Evolutionary conservation across 2,113 vertebrate species (phyloP).

Genomic region (Piaya cayana): DNA sequence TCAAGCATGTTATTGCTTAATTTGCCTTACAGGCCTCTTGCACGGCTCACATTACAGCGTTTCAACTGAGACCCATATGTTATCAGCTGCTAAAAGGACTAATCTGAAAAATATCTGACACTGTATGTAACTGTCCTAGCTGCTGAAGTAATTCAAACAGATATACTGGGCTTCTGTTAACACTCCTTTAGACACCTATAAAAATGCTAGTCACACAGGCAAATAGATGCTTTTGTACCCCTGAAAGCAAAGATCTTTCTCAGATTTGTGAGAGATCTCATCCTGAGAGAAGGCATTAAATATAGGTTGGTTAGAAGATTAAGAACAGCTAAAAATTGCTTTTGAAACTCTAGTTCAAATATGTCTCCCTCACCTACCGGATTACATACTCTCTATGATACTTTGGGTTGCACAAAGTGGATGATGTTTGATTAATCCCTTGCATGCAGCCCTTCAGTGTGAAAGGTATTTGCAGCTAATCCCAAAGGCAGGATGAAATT

Average conservation of each 20-base stretch:
- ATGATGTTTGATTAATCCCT: not conserved
- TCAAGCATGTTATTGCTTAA: conserved; percentile 42
- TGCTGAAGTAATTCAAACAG: conserved; percentile 22
- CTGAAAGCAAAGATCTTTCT: not conserved
- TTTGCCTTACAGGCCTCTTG: conserved; percentile 24
- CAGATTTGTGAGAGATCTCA: not conserved
- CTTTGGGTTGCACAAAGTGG: not conserved
- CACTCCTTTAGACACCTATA: not conserved
- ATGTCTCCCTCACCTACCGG: not conserved
- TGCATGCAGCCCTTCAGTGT: not conserved
- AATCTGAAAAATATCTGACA: conserved; percentile 59
- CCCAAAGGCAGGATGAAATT: not conserved
- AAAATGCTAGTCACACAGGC: not conserved
- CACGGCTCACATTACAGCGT: not conserved
- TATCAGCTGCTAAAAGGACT: conserved; percentile 49
- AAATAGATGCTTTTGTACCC: not conserved
- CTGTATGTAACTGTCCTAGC: not conserved
- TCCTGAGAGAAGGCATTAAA: not conserved
- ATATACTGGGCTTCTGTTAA: not conserved
- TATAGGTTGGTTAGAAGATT: not conserved
- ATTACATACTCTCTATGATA: not conserved
- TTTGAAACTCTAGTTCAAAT: not conserved
- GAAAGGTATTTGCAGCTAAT: not conserved
- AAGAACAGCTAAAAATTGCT: not conserved
- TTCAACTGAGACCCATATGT: conserved; percentile 46